These are phyloP conservation scores for Leptarthrus brevirostris DNA, from an alignment of 2,888 invertebrate genomes.

Conservation along the genomic window DNA sequence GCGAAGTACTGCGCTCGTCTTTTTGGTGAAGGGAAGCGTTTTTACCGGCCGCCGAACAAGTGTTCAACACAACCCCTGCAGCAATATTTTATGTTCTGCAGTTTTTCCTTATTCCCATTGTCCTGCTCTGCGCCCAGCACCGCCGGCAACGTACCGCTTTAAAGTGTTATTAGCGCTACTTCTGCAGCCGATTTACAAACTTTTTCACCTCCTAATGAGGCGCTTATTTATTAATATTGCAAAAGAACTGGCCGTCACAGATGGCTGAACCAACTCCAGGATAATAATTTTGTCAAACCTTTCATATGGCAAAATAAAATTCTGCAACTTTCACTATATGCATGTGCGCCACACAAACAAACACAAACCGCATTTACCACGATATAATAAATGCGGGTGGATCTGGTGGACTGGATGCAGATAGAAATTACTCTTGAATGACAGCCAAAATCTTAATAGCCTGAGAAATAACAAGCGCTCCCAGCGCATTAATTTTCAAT, in stretches of 20 bases:
- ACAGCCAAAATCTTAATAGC: too few relatives aligned
- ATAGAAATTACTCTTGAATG: too few relatives aligned
- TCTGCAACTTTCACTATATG: too few relatives aligned
- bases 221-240: conserved; percentile 36
- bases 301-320: not conserved
- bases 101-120: conserved; percentile 39
- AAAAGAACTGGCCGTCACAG: not conserved
- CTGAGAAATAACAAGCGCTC: not conserved
- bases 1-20: conserved; percentile 4
- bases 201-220: conserved; percentile 40
- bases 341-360: too few relatives aligned
- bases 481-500: conserved; percentile 30
- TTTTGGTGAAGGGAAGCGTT: conserved; percentile 49
- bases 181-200: conserved; percentile 34
- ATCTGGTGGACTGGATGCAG: not conserved
- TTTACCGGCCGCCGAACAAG: conserved; percentile 48
- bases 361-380: too few relatives aligned
- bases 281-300: conserved; percentile 32
- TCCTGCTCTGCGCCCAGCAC: conserved; percentile 1
- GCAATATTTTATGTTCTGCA: conserved; percentile 49
- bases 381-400: not conserved
- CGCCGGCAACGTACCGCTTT: not conserved
- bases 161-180: conserved; percentile 48
- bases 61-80: conserved; percentile 51
- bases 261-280: not conserved